These are phyloP conservation scores for Tapirus indicus DNA, from an alignment of 2,797 vertebrate species.

Conservation along the genomic window DNA sequence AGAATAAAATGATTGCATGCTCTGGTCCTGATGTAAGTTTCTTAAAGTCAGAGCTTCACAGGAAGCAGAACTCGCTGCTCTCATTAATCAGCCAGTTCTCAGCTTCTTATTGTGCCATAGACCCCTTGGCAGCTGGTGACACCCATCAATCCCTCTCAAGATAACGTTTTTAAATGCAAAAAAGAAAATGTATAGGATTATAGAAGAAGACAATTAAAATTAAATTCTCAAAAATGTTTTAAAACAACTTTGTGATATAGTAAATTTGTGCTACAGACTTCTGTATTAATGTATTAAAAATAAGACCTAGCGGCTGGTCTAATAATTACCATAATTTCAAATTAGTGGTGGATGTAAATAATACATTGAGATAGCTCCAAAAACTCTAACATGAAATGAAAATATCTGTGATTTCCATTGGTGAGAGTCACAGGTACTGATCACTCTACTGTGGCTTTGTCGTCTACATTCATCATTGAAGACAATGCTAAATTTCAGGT, in stretches of 20 bases:
- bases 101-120: not conserved
- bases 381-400: not conserved
- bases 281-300: conserved; percentile 21
- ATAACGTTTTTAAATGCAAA: not conserved
- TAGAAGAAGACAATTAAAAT: conserved; percentile 1
- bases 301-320: not conserved
- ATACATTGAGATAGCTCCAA: not conserved
- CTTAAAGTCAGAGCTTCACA: not conserved
- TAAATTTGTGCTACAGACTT: not conserved
- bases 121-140: not conserved
- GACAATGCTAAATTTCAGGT: conserved; percentile 9
- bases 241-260: not conserved
- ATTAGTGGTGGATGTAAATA: conserved; percentile 17
- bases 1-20: not conserved
- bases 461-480: not conserved
- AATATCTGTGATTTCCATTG: conserved; percentile 6
- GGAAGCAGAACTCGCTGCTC: rapidly evolving
- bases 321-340: conserved; percentile 48
- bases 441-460: not conserved
- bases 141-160: not conserved
- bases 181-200: not conserved
- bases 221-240: not conserved
- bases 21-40: not conserved
- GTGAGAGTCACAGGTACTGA: not conserved
- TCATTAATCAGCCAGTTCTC: not conserved